These are phyloP conservation scores for Scylla paramamosain DNA, from an alignment of 1,140 invertebrate genomes.

Conservation along the genomic window DNA sequence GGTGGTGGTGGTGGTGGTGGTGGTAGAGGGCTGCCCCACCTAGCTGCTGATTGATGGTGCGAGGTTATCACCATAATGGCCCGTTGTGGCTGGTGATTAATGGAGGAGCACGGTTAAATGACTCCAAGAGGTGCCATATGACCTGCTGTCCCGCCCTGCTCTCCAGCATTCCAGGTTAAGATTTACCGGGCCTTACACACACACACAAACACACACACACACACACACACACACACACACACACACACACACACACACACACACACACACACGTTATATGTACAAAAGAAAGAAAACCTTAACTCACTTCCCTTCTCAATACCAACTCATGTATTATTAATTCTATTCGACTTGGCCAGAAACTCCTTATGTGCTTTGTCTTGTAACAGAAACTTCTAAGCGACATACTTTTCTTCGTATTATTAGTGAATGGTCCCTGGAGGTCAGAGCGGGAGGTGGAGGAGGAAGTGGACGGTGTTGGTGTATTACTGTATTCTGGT, in stretches of 20 bases:
- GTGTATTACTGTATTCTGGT: too few species aligned
- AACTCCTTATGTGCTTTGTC: too few species aligned
- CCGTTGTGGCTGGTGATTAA: slow-evolving; percentile 32
- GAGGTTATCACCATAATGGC: slow-evolving; percentile 55
- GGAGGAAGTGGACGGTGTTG: background rate
- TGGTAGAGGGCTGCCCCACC: background rate
- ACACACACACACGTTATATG: background rate
- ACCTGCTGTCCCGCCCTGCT: background rate
- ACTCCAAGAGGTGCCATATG: background rate
- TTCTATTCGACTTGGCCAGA: background rate
- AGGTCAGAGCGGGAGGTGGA: background rate
- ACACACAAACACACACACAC: background rate
- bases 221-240: background rate
- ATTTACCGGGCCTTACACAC: background rate
- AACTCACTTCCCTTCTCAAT: background rate
- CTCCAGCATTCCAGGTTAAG: background rate
- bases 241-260: background rate
- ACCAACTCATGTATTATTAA: background rate
- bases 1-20: background rate
- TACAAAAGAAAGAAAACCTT: background rate
- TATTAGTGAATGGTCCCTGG: background rate
- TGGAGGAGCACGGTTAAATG: slow-evolving; percentile 34
- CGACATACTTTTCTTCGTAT: too few species aligned
- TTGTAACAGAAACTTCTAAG: too few species aligned
- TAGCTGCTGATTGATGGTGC: slow-evolving; percentile 26